phyloP scores from a whole-genome alignment of 1,140 invertebrate species.

The Artemia franciscana region DNA sequence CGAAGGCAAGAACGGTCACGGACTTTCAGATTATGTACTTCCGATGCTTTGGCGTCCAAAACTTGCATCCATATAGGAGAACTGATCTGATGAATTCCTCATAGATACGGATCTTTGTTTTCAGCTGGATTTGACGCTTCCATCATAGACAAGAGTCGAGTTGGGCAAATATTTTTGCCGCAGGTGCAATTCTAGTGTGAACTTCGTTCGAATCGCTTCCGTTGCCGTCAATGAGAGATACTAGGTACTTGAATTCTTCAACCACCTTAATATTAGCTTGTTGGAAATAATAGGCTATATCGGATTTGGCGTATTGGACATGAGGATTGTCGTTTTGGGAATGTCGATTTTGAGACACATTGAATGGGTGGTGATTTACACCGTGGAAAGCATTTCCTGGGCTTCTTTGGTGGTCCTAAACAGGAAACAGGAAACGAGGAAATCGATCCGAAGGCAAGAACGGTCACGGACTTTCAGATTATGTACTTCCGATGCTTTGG shows the following conservation, averaged over 20 bases:
- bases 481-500: no score
- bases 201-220: neutral
- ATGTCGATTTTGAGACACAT: neutral
- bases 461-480: no score
- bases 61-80: neutral
- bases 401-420: neutral
- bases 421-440: no score
- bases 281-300: neutral
- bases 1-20: neutral
- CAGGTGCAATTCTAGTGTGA: neutral
- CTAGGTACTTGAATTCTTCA: neutral
- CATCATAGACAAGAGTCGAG: neutral
- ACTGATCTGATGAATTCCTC: neutral
- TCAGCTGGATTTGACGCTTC: neutral
- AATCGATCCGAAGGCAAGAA: no score
- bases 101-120: neutral
- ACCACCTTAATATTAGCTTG: neutral
- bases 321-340: no score
- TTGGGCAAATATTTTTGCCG: neutral
- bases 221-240: neutral
- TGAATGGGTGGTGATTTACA: neutral
- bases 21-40: neutral
- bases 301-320: no score
- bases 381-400: neutral
- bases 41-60: neutral